These are phyloP conservation scores for Daphoenositta chrysoptera DNA, from an alignment of 2,113 vertebrate genomes.

Conservation along the genomic window DNA sequence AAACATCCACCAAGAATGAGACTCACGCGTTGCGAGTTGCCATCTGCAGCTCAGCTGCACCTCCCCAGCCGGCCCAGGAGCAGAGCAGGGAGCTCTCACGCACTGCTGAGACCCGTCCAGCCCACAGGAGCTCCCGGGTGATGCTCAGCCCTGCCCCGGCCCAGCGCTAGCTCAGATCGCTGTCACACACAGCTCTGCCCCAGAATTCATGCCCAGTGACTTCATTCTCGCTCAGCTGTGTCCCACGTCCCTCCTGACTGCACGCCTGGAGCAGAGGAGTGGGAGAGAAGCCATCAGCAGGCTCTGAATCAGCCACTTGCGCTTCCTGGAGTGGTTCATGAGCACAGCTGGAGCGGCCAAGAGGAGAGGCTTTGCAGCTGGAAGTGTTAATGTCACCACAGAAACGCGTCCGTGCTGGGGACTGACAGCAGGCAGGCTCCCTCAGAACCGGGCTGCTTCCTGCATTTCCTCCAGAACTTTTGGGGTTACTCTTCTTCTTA, in stretches of 20 bases:
- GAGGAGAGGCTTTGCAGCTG: neutral
- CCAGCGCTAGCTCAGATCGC: neutral
- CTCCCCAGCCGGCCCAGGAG: neutral
- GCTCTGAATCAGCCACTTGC: neutral
- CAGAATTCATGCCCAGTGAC: neutral
- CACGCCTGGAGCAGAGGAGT: neutral
- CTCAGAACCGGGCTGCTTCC: neutral
- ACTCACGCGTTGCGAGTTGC: neutral
- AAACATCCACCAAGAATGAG: neutral
- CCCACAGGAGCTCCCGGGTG: rapidly evolving
- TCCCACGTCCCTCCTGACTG: neutral
- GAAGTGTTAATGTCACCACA: neutral
- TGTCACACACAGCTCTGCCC: neutral
- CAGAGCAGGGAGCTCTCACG: neutral
- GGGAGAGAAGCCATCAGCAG: neutral
- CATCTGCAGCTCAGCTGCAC: neutral
- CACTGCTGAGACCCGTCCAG: neutral
- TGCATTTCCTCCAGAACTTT: neutral
- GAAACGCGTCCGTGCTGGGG: rapidly evolving
- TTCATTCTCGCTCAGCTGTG: neutral
- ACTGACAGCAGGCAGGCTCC: neutral
- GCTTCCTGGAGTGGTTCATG: rapidly evolving
- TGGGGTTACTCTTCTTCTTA: neutral
- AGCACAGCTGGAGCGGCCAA: neutral
- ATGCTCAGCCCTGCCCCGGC: neutral